Percentiles rank a stretch among this genome's conserved stretches.
Conservation (phyloP, 2,113 vertebrate species). For the Pitta sordida region DNA sequence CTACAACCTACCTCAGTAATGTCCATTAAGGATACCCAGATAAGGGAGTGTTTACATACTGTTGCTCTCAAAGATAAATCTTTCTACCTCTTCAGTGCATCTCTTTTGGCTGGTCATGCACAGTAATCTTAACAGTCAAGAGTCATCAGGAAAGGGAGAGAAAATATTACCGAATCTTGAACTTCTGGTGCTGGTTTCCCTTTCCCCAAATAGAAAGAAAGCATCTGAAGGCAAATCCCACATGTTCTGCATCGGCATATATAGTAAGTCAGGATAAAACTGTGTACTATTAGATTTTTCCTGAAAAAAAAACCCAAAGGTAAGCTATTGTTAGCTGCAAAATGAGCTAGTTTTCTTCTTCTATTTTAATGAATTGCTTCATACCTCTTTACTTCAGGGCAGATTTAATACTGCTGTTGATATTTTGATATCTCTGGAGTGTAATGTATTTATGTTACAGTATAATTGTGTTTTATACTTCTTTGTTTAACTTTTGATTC, state of each 20-base stretch:
- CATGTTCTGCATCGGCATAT: background rate
- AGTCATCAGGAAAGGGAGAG: background rate
- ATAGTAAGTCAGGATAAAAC: background rate
- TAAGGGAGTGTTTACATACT: background rate
- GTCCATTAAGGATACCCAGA: background rate
- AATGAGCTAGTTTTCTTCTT: background rate
- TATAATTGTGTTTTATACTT: slow-evolving; percentile 54
- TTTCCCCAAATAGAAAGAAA: background rate
- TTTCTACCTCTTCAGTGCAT: background rate
- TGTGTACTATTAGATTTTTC: background rate
- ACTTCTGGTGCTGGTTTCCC: background rate
- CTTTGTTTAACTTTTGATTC: slow-evolving; percentile 56
- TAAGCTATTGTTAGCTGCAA: slow-evolving; percentile 16
- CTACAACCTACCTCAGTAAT: background rate
- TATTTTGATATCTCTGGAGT: slow-evolving; percentile 56
- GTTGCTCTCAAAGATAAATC: background rate
- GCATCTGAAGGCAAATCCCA: background rate
- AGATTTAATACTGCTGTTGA: slow-evolving; percentile 51
- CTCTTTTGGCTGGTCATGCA: background rate
- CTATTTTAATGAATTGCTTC: slow-evolving; percentile 53
- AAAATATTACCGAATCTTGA: background rate
- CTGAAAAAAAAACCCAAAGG: background rate
- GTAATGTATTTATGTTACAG: slow-evolving; percentile 54
- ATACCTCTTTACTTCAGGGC: slow-evolving; percentile 49
- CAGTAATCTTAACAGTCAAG: background rate